Conservation (phyloP, 2,113 vertebrate genomes). For the Elanus axillaris region DNA sequence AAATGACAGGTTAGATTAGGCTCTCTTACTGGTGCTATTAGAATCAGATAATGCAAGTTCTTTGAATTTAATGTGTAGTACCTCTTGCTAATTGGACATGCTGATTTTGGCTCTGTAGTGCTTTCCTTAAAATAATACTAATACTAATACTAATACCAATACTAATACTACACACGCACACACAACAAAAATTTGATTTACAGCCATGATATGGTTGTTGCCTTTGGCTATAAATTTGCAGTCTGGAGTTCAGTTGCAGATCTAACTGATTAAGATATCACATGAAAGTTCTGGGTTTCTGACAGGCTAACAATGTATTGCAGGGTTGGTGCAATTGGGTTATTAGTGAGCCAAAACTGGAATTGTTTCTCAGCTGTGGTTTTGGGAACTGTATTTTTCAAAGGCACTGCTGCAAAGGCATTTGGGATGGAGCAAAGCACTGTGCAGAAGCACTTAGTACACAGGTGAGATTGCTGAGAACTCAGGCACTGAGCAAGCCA, state of each 20-base stretch:
- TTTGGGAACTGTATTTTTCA: neutral
- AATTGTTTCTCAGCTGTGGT: neutral
- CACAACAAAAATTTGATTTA: neutral
- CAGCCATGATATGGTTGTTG: slow-evolving; percentile 1
- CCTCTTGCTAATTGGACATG: neutral
- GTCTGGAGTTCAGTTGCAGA: neutral
- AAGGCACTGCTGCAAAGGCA: neutral
- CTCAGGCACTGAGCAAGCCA: neutral
- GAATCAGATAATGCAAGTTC: neutral
- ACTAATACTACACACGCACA: neutral
- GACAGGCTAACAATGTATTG: neutral
- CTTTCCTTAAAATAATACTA: neutral
- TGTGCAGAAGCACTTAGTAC: neutral
- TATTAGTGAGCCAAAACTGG: neutral
- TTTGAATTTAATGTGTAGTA: neutral
- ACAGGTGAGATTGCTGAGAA: neutral
- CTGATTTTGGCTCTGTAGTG: slow-evolving; percentile 6
- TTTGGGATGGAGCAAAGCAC: neutral
- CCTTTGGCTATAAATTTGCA: slow-evolving; percentile 3
- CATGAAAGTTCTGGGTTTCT: neutral
- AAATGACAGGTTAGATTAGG: neutral
- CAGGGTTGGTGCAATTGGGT: neutral
- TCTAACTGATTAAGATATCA: neutral
- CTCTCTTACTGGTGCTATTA: neutral
- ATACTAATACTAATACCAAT: neutral